Percentiles rank a stretch among this genome's conserved stretches.
phyloP scores from a whole-genome alignment of 2,888 invertebrate genomes.

The Nomada flava region DNA sequence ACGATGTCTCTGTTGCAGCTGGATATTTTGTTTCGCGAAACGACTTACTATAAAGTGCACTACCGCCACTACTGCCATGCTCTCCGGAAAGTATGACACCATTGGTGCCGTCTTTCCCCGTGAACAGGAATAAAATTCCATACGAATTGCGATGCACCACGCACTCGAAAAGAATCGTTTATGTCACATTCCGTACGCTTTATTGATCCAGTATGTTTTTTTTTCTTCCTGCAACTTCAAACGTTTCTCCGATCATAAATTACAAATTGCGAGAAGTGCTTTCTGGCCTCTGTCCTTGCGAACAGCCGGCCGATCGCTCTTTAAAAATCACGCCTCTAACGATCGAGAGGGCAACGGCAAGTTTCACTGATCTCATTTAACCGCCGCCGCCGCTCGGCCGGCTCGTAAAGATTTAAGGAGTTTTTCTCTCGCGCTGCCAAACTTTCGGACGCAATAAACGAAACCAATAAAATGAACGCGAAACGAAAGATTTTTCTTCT shows the following conservation, averaged over 20 bases:
- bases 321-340: constrained; percentile 25
- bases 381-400: not conserved
- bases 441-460: not conserved
- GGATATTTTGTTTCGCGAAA: constrained; percentile 5
- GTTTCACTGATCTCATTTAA: constrained; percentile 10
- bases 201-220: no score
- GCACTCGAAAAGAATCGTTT: not conserved
- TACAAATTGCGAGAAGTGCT: constrained; percentile 10
- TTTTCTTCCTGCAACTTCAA: no score
- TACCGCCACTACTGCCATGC: not conserved
- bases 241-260: not conserved
- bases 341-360: constrained; percentile 2
- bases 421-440: not conserved
- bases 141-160: not conserved
- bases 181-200: no score
- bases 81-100: not conserved
- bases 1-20: constrained; percentile 1
- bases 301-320: no score
- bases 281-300: not conserved
- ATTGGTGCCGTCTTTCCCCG: not conserved
- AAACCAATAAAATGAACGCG: constrained; percentile 2
- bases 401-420: constrained; percentile 24
- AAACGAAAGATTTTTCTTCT: not conserved
- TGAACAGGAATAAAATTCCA: not conserved
- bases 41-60: constrained; percentile 1